Conservation (phyloP, 2,113 vertebrate species). For the Heterocephalus glaber region DNA sequence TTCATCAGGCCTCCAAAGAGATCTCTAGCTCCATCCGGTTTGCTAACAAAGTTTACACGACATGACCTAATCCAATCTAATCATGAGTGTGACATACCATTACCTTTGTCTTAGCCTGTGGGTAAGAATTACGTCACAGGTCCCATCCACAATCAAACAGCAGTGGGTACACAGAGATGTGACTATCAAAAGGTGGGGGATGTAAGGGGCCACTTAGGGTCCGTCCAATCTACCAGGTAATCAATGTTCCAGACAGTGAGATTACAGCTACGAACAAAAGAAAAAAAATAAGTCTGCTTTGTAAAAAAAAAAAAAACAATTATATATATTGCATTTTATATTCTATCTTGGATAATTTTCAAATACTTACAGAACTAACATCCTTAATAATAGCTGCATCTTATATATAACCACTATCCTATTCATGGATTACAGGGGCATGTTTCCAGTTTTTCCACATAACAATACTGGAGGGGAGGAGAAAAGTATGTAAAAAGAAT, state of each 20-base stretch:
- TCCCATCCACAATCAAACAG: neutral
- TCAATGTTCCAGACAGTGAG: neutral
- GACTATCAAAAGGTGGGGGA: neutral
- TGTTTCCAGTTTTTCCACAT: neutral
- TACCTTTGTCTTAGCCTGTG: neutral
- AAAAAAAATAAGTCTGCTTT: neutral
- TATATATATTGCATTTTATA: neutral
- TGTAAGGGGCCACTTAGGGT: neutral
- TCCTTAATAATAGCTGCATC: neutral
- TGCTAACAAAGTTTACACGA: neutral
- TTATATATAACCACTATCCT: neutral
- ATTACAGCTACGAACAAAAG: neutral
- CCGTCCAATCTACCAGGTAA: neutral
- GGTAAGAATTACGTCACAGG: neutral
- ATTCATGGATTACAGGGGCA: neutral
- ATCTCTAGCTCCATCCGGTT: neutral
- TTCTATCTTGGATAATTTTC: constrained; percentile 12
- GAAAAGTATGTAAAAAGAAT: neutral
- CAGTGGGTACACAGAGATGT: neutral
- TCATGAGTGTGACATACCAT: neutral
- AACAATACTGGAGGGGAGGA: neutral
- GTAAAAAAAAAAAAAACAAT: neutral
- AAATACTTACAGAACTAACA: neutral
- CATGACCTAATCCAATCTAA: neutral
- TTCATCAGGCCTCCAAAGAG: neutral